These are phyloP conservation scores for Temnothorax nylanderi DNA, from an alignment of 1,140 invertebrate species.

Conservation along the genomic window DNA sequence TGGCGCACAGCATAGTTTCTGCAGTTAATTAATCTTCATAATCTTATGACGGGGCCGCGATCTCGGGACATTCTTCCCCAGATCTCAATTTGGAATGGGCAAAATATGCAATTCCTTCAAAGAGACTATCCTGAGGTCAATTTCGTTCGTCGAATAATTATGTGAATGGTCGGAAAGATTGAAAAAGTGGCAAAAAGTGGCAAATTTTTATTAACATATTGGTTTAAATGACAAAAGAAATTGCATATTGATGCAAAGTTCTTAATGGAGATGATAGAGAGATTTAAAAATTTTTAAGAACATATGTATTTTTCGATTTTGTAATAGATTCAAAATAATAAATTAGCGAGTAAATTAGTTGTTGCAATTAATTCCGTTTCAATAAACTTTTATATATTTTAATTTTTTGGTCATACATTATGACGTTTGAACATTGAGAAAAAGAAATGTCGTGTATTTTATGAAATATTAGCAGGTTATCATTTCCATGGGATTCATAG, in stretches of 20 bases:
- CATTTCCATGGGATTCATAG: neutral
- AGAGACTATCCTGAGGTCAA: neutral
- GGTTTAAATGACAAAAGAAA: neutral
- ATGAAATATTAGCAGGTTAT: constrained; percentile 26
- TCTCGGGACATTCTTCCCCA: constrained; percentile 56
- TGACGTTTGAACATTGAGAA: neutral
- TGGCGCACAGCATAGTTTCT: constrained; percentile 62
- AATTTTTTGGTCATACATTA: neutral
- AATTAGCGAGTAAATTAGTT: too few relatives aligned
- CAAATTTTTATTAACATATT: neutral
- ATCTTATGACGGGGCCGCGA: constrained; percentile 64
- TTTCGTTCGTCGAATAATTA: constrained; percentile 31
- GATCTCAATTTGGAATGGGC: constrained; percentile 51
- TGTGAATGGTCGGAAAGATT: neutral
- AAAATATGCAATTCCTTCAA: constrained; percentile 43
- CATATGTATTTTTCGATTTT: neutral
- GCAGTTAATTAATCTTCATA: constrained; percentile 78
- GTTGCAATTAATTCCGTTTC: neutral
- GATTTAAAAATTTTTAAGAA: neutral
- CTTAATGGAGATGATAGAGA: neutral
- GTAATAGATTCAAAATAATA: neutral
- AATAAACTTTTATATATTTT: neutral
- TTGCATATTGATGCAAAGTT: neutral
- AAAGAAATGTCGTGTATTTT: neutral
- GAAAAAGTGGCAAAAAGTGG: neutral